phyloP scores from a whole-genome alignment of 2,797 vertebrate species.

The Ispidina picta region DNA sequence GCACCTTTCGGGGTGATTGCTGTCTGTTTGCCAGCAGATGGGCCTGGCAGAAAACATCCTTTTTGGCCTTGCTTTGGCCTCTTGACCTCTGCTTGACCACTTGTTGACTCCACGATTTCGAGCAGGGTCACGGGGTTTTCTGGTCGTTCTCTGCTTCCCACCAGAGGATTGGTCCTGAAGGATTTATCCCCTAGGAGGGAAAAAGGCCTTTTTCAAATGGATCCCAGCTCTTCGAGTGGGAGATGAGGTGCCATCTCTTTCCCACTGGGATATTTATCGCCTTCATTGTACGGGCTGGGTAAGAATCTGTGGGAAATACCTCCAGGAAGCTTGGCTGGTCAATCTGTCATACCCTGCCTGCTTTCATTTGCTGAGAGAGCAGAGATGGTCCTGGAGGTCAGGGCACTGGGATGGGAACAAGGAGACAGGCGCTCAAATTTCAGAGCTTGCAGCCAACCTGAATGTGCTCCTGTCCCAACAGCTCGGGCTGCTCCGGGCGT shows the following conservation, averaged over 20 bases:
- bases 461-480: not conserved
- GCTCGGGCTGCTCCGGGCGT: not conserved
- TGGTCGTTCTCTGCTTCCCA: slow-evolving; percentile 36
- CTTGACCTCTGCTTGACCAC: slow-evolving; percentile 71
- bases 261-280: slow-evolving; percentile 60
- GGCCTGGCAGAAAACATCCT: slow-evolving; percentile 59
- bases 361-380: not conserved
- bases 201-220: slow-evolving; percentile 36
- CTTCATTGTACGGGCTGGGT: slow-evolving; percentile 31
- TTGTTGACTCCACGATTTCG: slow-evolving; percentile 72
- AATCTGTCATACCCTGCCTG: slow-evolving; percentile 17
- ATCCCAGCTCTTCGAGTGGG: slow-evolving; percentile 39
- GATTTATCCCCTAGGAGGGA: slow-evolving; percentile 71
- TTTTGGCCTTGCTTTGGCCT: slow-evolving; percentile 61
- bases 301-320: slow-evolving; percentile 57
- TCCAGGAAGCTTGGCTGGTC: slow-evolving; percentile 24
- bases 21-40: slow-evolving; percentile 59
- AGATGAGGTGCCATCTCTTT: slow-evolving; percentile 39
- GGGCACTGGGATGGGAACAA: not conserved
- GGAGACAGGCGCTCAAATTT: not conserved
- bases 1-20: slow-evolving; percentile 70
- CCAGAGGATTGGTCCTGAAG: slow-evolving; percentile 60
- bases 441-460: not conserved
- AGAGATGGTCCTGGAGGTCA: slow-evolving; percentile 25
- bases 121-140: slow-evolving; percentile 35